Conservation (phyloP, 2,797 vertebrate species). For the Eulemur coronatus region DNA sequence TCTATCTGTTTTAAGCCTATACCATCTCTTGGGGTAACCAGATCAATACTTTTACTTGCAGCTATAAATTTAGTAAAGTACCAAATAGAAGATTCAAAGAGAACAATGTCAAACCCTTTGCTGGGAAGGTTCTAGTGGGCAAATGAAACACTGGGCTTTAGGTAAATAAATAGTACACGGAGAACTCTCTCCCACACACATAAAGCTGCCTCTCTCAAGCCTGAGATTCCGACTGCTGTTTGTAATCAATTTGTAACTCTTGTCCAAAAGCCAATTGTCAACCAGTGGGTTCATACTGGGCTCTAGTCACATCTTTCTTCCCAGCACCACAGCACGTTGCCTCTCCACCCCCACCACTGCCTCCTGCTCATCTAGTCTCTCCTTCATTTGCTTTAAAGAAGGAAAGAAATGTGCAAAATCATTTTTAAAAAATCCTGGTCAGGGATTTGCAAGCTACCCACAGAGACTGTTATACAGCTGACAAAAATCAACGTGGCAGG, state of each 20-base stretch:
- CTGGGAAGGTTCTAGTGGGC: background rate
- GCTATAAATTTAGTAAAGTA: slow-evolving; percentile 12
- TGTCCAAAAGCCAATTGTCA: slow-evolving; percentile 43
- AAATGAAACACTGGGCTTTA: background rate
- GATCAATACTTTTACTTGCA: background rate
- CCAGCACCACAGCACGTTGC: background rate
- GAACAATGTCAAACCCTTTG: background rate
- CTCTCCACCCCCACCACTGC: background rate
- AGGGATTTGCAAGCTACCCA: slow-evolving; percentile 74
- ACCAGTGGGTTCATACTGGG: background rate
- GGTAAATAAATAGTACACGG: background rate
- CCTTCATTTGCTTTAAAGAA: slow-evolving; percentile 59
- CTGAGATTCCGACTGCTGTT: background rate
- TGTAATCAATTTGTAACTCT: slow-evolving; percentile 53
- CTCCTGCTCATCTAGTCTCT: slow-evolving; percentile 14
- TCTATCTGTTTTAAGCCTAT: slow-evolving; percentile 1
- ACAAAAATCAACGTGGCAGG: slow-evolving; percentile 76
- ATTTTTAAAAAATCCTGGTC: background rate
- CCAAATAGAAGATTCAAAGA: slow-evolving; percentile 40
- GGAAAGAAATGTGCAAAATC: slow-evolving; percentile 64
- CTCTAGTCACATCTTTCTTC: slow-evolving; percentile 53
- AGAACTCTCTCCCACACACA: background rate
- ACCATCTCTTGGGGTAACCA: background rate
- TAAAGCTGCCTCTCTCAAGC: background rate
- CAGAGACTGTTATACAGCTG: slow-evolving; percentile 66